Evolutionary conservation across 2,797 vertebrate genomes (phyloP).

Genomic region (Rhodeus uyekii): DNA sequence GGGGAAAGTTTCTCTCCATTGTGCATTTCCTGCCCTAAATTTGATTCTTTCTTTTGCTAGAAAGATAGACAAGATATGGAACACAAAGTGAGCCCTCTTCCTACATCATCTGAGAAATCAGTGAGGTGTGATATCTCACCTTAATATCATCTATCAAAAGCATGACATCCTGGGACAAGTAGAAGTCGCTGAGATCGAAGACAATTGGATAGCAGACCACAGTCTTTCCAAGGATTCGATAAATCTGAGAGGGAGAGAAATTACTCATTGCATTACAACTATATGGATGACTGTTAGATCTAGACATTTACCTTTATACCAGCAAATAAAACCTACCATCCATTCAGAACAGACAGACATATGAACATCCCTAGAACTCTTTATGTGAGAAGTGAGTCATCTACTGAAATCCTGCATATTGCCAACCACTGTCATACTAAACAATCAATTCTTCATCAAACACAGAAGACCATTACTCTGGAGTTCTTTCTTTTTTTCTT

Average conservation of each 20-base stretch:
- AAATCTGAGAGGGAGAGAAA: conserved; percentile 80
- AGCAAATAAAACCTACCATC: conserved; percentile 66
- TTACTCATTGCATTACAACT: conserved; percentile 51
- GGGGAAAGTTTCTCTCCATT: neutral
- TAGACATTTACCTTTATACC: conserved; percentile 64
- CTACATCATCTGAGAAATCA: conserved; percentile 6
- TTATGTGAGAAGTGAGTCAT: neutral
- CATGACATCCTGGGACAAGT: conserved; percentile 98
- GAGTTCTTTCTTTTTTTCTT: neutral
- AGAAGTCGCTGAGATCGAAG: conserved; percentile 98
- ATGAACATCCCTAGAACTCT: conserved; percentile 6
- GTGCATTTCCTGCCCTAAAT: conserved; percentile 3
- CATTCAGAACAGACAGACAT: conserved; percentile 51
- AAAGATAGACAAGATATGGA: conserved; percentile 17
- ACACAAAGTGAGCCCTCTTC: conserved; percentile 1
- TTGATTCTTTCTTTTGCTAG: conserved; percentile 33
- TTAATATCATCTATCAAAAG: conserved; percentile 98
- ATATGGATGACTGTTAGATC: conserved; percentile 65
- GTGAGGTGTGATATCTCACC: conserved; percentile 73
- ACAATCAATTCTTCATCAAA: neutral
- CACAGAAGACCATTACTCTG: neutral
- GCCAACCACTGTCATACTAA: neutral
- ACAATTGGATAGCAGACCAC: conserved; percentile 98
- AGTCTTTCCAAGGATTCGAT: conserved; percentile 95
- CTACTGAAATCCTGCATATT: neutral